These are phyloP conservation scores for Drosophila kikkawai DNA, from an alignment of 1,140 invertebrate species.

Conservation along the genomic window DNA sequence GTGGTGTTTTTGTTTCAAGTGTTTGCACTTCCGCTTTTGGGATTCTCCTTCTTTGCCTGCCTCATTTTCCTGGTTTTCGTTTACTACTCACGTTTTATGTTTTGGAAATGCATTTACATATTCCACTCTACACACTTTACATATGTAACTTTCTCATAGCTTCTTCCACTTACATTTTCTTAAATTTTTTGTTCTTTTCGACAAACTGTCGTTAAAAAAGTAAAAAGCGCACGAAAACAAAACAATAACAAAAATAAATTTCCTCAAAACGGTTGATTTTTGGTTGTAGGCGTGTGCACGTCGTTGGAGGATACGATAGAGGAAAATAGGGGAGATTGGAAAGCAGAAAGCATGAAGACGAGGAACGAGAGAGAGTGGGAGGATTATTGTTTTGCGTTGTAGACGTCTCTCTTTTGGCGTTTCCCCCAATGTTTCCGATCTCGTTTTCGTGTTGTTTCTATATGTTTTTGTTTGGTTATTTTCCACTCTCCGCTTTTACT, in stretches of 20 bases:
- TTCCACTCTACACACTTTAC: constrained; percentile 5
- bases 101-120: constrained; percentile 43
- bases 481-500: constrained; percentile 47
- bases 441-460: constrained; percentile 7
- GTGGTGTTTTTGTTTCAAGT: constrained; percentile 52
- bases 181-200: constrained; percentile 6
- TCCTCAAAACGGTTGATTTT: constrained; percentile 21
- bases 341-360: neutral
- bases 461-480: constrained; percentile 42
- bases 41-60: constrained; percentile 3
- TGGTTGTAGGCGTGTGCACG: constrained; percentile 43
- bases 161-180: neutral
- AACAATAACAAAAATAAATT: constrained; percentile 75
- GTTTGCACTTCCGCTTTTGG: constrained; percentile 74
- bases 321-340: constrained; percentile 1
- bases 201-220: constrained; percentile 14
- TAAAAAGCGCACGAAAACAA: constrained; percentile 56
- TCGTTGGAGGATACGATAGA: constrained; percentile 13
- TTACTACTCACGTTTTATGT: constrained; percentile 32
- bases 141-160: constrained; percentile 6
- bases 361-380: constrained; percentile 4
- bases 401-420: constrained; percentile 22
- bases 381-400: constrained; percentile 52
- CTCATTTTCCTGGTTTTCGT: constrained; percentile 3
- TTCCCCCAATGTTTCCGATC: constrained; percentile 26